Percentiles rank a stretch among this genome's conserved stretches.
Evolutionary conservation across 2,113 vertebrate species (phyloP).

Genomic region (Peromyscus californicus): DNA sequence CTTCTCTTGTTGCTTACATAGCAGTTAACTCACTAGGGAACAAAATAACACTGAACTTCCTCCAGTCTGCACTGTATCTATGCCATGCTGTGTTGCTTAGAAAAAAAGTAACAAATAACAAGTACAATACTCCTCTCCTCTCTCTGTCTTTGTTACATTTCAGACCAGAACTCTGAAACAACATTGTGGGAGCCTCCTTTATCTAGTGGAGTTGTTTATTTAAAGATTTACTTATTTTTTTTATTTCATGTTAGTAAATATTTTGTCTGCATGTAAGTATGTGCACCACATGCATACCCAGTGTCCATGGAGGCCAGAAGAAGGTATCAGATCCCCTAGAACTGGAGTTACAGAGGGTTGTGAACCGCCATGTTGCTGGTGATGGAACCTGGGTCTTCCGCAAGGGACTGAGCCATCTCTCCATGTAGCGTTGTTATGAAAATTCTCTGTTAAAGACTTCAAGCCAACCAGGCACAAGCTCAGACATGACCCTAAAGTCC

Average conservation of each 20-base stretch:
- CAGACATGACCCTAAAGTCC: not conserved
- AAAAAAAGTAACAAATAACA: constrained; percentile 20
- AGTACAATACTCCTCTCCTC: not conserved
- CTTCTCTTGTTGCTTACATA: constrained; percentile 50
- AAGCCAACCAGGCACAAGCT: not conserved
- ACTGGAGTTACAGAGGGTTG: not conserved
- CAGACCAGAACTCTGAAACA: not conserved
- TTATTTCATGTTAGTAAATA: not conserved
- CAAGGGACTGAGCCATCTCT: not conserved
- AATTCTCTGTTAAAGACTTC: too few species aligned
- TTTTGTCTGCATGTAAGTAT: not conserved
- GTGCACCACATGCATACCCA: not conserved
- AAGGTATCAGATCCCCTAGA: not conserved
- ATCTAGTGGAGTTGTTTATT: not conserved
- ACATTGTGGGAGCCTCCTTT: not conserved
- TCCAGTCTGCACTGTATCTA: constrained; percentile 24
- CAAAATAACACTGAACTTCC: constrained; percentile 41
- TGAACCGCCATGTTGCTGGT: not conserved
- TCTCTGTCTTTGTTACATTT: not conserved
- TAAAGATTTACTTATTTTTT: not conserved
- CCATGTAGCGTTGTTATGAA: not conserved
- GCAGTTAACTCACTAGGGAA: not conserved
- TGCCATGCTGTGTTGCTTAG: constrained; percentile 34
- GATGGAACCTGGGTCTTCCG: not conserved
- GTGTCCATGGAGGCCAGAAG: not conserved